Percentiles rank a stretch among this genome's conserved stretches.
Conservation (phyloP, 2,113 vertebrate genomes). For the Euleptes europaea region DNA sequence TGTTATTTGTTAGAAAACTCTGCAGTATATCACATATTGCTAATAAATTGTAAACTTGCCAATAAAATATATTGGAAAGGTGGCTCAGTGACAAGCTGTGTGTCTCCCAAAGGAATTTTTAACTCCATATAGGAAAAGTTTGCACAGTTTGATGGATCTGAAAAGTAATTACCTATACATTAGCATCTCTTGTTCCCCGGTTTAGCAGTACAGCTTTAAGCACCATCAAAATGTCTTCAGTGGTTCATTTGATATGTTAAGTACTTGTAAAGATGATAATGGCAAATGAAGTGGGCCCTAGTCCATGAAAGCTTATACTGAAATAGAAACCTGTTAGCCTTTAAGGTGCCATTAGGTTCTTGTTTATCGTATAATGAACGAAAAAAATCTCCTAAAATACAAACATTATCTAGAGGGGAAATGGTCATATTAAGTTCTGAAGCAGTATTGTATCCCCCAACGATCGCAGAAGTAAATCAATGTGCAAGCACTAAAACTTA, state of each 20-base stretch:
- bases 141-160: slow-evolving; percentile 21
- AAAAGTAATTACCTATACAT: slow-evolving; percentile 14
- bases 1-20: not conserved
- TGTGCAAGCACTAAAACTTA: slow-evolving; percentile 54
- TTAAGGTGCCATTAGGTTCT: too few species aligned
- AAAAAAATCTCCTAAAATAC: not conserved
- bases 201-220: slow-evolving; percentile 12
- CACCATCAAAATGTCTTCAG: slow-evolving; percentile 36
- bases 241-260: slow-evolving; percentile 28
- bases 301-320: too few species aligned
- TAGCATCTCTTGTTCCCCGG: not conserved
- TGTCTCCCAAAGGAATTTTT: slow-evolving; percentile 27
- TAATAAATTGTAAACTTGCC: slow-evolving; percentile 40
- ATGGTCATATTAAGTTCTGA: slow-evolving; percentile 26
- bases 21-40: not conserved
- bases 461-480: slow-evolving; percentile 52
- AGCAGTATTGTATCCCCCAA: not conserved
- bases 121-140: not conserved
- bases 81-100: not conserved
- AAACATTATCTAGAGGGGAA: slow-evolving; percentile 12
- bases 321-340: too few species aligned
- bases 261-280: slow-evolving; percentile 10
- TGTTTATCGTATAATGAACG: slow-evolving; percentile 9
- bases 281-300: not conserved
- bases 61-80: not conserved